Evolutionary conservation across 2,797 vertebrate species (phyloP).

Genomic region (Schizopygopsis malacanthus): DNA sequence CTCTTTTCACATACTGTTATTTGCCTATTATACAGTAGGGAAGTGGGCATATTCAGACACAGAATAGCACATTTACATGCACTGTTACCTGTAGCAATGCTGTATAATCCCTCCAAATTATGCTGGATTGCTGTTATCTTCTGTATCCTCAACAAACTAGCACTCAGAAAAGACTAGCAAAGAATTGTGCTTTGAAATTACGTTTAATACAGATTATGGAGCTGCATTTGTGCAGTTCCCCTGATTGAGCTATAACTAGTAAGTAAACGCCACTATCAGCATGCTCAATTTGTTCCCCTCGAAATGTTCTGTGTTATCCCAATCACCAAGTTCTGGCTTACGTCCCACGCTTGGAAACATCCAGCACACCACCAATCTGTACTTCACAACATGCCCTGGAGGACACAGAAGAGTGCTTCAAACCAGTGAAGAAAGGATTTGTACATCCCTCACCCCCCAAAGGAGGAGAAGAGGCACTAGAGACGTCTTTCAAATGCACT

Average conservation of each 20-base stretch:
- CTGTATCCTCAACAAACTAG: neutral
- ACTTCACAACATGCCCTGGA: neutral
- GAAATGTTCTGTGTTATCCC: neutral
- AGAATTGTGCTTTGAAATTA: neutral
- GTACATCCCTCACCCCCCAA: constrained; percentile 12
- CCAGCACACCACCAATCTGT: constrained; percentile 14
- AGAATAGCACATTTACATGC: neutral
- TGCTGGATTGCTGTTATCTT: neutral
- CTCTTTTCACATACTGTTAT: neutral
- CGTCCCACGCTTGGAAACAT: constrained; percentile 18
- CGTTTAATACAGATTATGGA: neutral
- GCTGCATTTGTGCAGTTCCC: neutral
- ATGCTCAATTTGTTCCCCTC: neutral
- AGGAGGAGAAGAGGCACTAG: neutral
- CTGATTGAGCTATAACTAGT: neutral
- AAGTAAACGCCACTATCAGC: neutral
- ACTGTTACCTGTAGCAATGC: neutral
- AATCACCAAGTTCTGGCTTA: neutral
- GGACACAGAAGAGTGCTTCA: constrained; percentile 26
- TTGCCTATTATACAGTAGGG: neutral
- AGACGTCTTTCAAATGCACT: constrained; percentile 29
- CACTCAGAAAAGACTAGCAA: neutral
- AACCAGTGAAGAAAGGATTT: constrained; percentile 8
- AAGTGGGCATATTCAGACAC: neutral
- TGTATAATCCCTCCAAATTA: neutral